Base-by-base conservation (phyloP, 2,888 invertebrate genomes). In the Tubulanus polymorphus region DNA sequence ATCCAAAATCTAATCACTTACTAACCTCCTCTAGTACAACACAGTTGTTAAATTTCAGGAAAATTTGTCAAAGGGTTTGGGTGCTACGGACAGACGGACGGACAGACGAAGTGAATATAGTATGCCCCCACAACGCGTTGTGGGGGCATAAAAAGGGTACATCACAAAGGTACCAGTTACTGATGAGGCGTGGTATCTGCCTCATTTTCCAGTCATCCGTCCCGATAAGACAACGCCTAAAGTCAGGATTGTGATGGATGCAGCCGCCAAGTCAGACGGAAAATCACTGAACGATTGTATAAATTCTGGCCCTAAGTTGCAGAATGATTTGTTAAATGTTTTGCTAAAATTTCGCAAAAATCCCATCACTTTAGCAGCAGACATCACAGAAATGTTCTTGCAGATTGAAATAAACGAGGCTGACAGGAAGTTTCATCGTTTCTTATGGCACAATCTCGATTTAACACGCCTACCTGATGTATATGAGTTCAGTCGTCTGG, bases 361-460 rank as follows among this genome's bases (percentile, higher is more conserved):
- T 15, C 46, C 45, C 15, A 30, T 53, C 3, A 47, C 53, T 12
- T 6, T 53, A 10, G 35, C 37, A 8, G 54, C 52, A 23, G 55
- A 55, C 54, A 54, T 54, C 35, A 29, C 26, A 8, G 56, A 56
- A 27, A 56, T 56, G 56, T 56, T 55, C 28, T 23, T 56, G n/a
- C 56, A 48, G 15, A 47, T 56, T 6, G 28, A 26, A n/a, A 20
- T 56, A 30, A 18, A n/a, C 18, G 26, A 26, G 37, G 18, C 18
- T 18, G 56, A 56, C 30, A 45, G 56, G 23, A 20, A n/a, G 12
- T 45, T 18, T 25, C 56, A 57, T 26, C 27, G 56, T 18, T 55
- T 56, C 23, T 32, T 56, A 48, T 56, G 56, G 56, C 15, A 54
- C 35, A 26, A 41, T 55, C 15, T 56, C n/a, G 37, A 56, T 26